Base-by-base conservation (phyloP, 2,888 invertebrate species). In the Pyrrhosoma nymphula region DNA sequence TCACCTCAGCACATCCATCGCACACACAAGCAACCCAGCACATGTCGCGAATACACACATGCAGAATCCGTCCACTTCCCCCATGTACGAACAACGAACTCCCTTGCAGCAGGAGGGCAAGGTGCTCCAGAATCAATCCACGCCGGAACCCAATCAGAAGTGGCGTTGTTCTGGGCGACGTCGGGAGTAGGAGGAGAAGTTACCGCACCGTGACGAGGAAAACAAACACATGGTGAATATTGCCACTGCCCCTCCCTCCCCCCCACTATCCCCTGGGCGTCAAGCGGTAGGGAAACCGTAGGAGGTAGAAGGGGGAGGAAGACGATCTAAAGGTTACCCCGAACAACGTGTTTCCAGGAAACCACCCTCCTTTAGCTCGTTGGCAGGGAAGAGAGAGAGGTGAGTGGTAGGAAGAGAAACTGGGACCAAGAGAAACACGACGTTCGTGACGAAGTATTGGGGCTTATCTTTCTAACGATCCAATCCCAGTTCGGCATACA, bases 401-500 rank as follows among this genome's bases (percentile, higher is more conserved):
- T 23, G 69, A 0, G 23, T 10, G n/a, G 69, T 23, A 69, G 69
- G 69, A 10, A 12, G n/a, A 47, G 69, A 10, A 3, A 16, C 30
- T 0, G 35, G 39, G 63, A 63, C n/a, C 63, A 35, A 91, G 90
- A 20, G 60, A 60, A 90, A n/a, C 69, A 69, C 69, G 56, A 56
- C 60, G 39, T 10, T 26, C 63, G 14, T 69, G 69, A 69, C 69
- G 47, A 69, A 69, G 93, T 93, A 93, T 75, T 23, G 69, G 63
- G 35, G 63, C 39, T 91, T 91, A 91, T 91, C 91, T 91, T 82
- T 91, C 91, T 69, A 63, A 91, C 91, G 63, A 91, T 69, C 63
- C 63, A 63, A 82, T 91, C 63, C 91, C 39, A 23, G 55, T 89
- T n/a, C 55, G 55, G 89, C 89, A 56, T 47, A 89, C 56, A 60